Evolutionary conservation across 2,888 invertebrate species (phyloP), one percentile per base, ranked within the genome.

Genomic region (Drosophila helvetica): DNA sequence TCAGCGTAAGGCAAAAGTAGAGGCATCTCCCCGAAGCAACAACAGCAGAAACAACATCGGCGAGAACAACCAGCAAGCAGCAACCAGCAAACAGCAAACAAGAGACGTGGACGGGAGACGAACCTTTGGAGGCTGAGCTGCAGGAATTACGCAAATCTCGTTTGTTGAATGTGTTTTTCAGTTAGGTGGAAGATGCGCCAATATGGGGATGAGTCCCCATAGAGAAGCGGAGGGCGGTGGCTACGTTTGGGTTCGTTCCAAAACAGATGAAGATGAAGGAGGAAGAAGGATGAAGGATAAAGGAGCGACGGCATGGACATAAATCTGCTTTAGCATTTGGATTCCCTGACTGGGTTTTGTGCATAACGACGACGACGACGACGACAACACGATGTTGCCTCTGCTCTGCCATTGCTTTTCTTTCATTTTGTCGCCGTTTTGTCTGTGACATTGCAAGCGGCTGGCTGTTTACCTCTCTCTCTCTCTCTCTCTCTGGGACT

Each of bases 71-170:
- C 71, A 66, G 75, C 79, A 15, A 68, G 70, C 63, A 70, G 58
- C 62, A 61, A 69, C n/a, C n/a, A 66, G 75, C 79, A 15, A 68
- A 71, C 63, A 70, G 58, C 62, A 61, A 69, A 56, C 51, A 19
- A 48, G 38, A 56, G 22, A 27, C 33, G 46, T 22, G 76, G 68
- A 75, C 67, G 75, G 72, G 72, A 80, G 77, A 71, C 77, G 80
- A 80, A 77, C 77, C 81, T 83, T 83, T 64, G 63, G 33, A 1
- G 78, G 74, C 81, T 79, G 79, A 86, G 81, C 81, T 85, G 85
- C 85, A 87, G 85, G 85, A 85, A 86, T 86, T 87, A 86, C 87
- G 85, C 87, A 87, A 86, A 86, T 86, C 85, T 87, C 87, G 87
- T 86, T 86, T 86, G 85, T 82, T 87, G 85, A 82, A 86, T 86